Percentiles rank a stretch among this genome's conserved stretches.
phyloP scores from a whole-genome alignment of 2,113 vertebrate genomes.

The Callipepla squamata region DNA sequence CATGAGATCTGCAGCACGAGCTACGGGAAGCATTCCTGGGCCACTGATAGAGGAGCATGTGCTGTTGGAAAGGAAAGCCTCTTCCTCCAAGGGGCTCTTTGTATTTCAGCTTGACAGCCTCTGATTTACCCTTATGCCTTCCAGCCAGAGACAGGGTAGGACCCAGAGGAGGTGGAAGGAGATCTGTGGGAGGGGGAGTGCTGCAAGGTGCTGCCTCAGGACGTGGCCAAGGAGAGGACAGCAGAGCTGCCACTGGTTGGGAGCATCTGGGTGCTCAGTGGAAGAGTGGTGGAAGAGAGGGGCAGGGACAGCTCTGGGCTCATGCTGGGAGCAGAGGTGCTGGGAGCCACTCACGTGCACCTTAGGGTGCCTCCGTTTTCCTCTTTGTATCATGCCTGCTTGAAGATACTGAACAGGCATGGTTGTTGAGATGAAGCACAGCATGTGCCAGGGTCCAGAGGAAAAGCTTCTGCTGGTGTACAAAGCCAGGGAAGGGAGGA shows the following conservation, averaged over 20 bases:
- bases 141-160: background rate
- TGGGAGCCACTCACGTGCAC: background rate
- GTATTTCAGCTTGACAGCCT: background rate
- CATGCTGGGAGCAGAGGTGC: background rate
- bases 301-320: background rate
- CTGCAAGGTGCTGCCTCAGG: background rate
- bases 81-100: background rate
- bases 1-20: constrained; percentile 34
- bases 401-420: rapidly evolving
- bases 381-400: background rate
- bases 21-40: background rate
- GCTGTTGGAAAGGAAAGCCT: background rate
- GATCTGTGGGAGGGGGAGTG: background rate
- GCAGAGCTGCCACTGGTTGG: rapidly evolving
- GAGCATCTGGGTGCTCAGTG: background rate
- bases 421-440: background rate
- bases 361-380: background rate
- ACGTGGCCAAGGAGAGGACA: background rate
- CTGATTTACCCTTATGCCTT: background rate
- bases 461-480: background rate
- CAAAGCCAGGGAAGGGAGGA: background rate
- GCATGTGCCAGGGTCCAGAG: background rate
- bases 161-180: background rate
- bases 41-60: background rate
- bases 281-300: background rate